These are phyloP conservation scores for Lophius piscatorius DNA, from an alignment of 2,113 vertebrate genomes.

Conservation along the genomic window DNA sequence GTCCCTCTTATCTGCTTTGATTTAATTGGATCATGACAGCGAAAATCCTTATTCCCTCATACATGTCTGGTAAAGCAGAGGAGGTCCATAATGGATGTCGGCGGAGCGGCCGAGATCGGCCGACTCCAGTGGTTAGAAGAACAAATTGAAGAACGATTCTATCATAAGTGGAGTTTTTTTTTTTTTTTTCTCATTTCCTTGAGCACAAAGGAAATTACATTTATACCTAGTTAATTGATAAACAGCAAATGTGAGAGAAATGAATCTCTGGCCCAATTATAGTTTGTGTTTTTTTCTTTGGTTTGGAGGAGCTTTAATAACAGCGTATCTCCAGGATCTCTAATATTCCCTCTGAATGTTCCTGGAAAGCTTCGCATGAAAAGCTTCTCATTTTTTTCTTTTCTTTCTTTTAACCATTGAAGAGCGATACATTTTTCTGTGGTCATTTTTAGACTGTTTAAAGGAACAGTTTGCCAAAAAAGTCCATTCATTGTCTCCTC, in stretches of 20 bases:
- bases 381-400: too few species aligned
- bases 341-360: too few species aligned
- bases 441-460: too few species aligned
- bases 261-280: background rate
- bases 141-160: constrained; percentile 2
- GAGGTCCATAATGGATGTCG: background rate
- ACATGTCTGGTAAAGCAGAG: constrained; percentile 2
- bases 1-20: constrained; percentile 41
- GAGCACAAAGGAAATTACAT: background rate
- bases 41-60: constrained; percentile 9
- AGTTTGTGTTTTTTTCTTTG: background rate
- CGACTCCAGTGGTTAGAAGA: background rate
- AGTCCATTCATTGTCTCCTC: too few species aligned
- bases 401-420: too few species aligned
- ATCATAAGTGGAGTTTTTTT: background rate
- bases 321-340: too few species aligned
- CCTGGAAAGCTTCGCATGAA: too few species aligned
- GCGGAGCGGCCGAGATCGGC: constrained; percentile 6
- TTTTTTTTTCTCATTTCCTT: background rate
- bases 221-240: background rate
- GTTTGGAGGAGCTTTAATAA: background rate
- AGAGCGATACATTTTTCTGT: too few species aligned
- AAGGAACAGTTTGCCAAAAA: too few species aligned
- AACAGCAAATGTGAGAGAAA: constrained; percentile 4
- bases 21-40: constrained; percentile 31